These are phyloP conservation scores for Helleia helle DNA, from an alignment of 2,888 invertebrate species.

Conservation along the genomic window DNA sequence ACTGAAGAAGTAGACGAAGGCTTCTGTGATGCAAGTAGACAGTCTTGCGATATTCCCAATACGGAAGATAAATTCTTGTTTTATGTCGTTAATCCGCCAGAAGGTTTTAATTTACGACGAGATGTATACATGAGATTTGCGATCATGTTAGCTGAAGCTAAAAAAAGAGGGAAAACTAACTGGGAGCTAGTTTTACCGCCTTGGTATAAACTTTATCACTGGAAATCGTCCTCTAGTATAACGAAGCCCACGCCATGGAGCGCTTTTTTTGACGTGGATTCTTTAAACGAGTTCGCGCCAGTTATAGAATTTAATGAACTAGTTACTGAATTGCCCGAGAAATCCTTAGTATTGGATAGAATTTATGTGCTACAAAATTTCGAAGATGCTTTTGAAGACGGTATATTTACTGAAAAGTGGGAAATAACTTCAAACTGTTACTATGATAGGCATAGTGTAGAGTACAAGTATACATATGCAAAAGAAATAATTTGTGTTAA, in stretches of 20 bases:
- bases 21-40: conserved; percentile 16
- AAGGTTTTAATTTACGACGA: conserved; percentile 96
- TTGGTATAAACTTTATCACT: conserved; percentile 93
- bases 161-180: conserved; percentile 56
- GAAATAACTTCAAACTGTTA: conserved; percentile 75
- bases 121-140: conserved; percentile 97
- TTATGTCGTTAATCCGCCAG: conserved; percentile 95
- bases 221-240: conserved; percentile 76
- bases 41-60: conserved; percentile 12
- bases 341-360: conserved; percentile 76
- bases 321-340: conserved; percentile 47
- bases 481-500: conserved; percentile 82
- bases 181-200: conserved; percentile 90
- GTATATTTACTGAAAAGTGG: conserved; percentile 88
- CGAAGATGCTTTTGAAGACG: conserved; percentile 86
- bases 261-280: conserved; percentile 87
- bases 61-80: conserved; percentile 79
- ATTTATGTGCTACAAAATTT: conserved; percentile 90
- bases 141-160: conserved; percentile 82
- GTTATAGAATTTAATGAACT: conserved; percentile 90
- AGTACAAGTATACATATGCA: conserved; percentile 80
- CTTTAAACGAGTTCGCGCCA: conserved; percentile 84
- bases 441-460: conserved; percentile 32
- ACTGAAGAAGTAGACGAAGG: conserved; percentile 14
- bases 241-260: conserved; percentile 84